Conservation (phyloP, 2,113 vertebrate genomes). For the Echinops telfairi region DNA sequence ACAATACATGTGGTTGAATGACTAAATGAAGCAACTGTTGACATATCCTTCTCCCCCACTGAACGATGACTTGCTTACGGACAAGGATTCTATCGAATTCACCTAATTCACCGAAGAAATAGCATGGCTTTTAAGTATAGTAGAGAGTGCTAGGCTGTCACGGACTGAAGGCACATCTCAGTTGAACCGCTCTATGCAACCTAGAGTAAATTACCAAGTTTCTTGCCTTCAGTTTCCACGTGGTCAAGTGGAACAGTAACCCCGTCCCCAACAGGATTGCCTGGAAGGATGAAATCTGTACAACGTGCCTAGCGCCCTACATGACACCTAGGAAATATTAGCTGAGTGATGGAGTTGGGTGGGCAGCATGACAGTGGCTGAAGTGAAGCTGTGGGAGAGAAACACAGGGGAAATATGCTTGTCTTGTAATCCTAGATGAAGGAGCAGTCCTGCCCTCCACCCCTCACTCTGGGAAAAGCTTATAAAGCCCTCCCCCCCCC, state of each 20-base stretch:
- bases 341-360: neutral
- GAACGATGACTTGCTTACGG: constrained; percentile 2
- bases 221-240: constrained; percentile 11
- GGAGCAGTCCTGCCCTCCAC: neutral
- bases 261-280: neutral
- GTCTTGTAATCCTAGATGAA: neutral
- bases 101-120: neutral
- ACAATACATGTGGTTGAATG: neutral
- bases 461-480: constrained; percentile 5
- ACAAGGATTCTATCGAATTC: neutral
- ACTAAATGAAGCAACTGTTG: neutral
- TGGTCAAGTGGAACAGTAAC: neutral
- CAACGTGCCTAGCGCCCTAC: neutral
- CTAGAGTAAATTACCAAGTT: neutral
- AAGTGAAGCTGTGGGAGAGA: constrained; percentile 35
- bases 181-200: neutral
- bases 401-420: neutral
- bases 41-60: constrained; percentile 18
- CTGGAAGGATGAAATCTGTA: too few relatives aligned
- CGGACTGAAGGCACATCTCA: constrained; percentile 8
- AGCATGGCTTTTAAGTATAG: constrained; percentile 24
- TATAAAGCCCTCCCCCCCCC: neutral
- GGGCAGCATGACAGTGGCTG: neutral
- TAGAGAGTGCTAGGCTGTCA: neutral
- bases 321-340: neutral